Evolutionary conservation across 2,888 invertebrate species (phyloP), one percentile per base, ranked within the genome.

Genomic region (Cylloceria caligata): DNA sequence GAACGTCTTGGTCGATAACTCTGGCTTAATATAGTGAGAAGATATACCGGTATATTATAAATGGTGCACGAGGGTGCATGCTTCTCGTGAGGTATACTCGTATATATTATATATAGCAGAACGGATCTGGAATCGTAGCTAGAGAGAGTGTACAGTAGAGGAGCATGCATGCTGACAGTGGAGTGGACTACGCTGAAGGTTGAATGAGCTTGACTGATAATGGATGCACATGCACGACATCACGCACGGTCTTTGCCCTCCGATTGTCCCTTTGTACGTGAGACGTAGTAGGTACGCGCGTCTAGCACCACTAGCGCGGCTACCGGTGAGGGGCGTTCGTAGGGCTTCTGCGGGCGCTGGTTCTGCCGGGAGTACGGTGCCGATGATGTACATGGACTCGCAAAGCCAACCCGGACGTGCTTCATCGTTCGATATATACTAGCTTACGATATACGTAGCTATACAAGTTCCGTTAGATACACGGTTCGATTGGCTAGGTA

Each of bases 191-290:
- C 47, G 55, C 52, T 72, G 79, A 81, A 78, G 71, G 76, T 75
- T 83, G 77, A 67, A 83, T 83, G 76, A 80, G 77, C 74, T 34
- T 64, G 67, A 55, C 81, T 84, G 68, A 84, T 87, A 86, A 87
- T 86, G 65, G 84, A 88, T 87, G 86, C 87, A 86, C 84, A 83
- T 81, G 82, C 78, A 72, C 80, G 78, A 84, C 79, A 81, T 87
- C 68, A 84, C 84, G 85, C 84, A 86, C 81, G 83, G 87, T 84
- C 85, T 86, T 84, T 79, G 76, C 69, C 64, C 78, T 83, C 71
- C 71, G 77, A 85, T 83, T 85, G 80, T 83, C 72, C 84, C 83
- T 84, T 85, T 86, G 85, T 86, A 75, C 83, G 75, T 81, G 83
- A 80, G 69, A 79, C 81, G 39, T 52, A 42, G 72, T 30, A 11